Evolutionary conservation across 2,797 vertebrate genomes (phyloP), one percentile per base, ranked within the genome.

Genomic region (Serranus cabrilla): DNA sequence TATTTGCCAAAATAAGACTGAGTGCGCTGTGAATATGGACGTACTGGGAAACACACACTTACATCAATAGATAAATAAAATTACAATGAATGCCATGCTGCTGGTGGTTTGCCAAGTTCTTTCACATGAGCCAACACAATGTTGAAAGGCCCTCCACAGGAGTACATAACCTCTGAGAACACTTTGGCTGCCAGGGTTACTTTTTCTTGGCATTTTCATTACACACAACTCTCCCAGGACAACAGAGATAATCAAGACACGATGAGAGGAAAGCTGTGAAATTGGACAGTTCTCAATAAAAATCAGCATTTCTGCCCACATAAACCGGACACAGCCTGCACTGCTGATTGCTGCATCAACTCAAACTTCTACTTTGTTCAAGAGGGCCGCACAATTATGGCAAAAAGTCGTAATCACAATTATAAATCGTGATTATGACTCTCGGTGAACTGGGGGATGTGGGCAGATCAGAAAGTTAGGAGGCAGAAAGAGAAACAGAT

Each of bases 391-490:
- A 23, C 64, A 63, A 64, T 75, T 64, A 81, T 9, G 34, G 46
- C 57, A 20, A 8, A n/a, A 71, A 74, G 60, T 70, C 61, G 52
- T 76, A 52, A 82, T 56, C 59, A 47, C 66, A 71, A 59, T 65
- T 77, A 63, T 76, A 73, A 82, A 78, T 82, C 59, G 47, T 67
- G 54, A 74, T 79, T 80, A 81, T 71, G 78, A 73, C 60, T 80
- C n/a, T 13, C 63, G 50, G 62, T 55, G 56, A 77, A 72, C 61
- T 20, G 27, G 17, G n/a, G 52, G 64, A 64, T 2, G 27, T 34
- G 46, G 20, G 52, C 52, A 42, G 64, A 49, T 74, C 56, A 74
- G 50, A 43, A 42, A 52, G 73, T 54, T 25, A 21, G 45, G 46
- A 74, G 27, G 34, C 57, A 42, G 27, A 50, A 13, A 57, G 54